phyloP scores from a whole-genome alignment of 2,888 invertebrate genomes.

The Xestia rhomboidea region DNA sequence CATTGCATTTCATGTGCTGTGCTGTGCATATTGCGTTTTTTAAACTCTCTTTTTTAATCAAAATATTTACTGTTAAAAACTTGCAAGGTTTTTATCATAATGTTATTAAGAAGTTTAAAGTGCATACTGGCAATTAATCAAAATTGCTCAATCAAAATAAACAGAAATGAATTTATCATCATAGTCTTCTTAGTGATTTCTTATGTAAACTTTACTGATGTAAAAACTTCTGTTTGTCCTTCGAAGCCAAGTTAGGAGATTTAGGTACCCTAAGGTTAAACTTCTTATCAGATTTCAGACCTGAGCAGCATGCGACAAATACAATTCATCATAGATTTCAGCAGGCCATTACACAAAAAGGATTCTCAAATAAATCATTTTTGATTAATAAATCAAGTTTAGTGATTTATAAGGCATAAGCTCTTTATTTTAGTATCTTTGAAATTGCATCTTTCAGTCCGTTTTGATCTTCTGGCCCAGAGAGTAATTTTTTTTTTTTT shows the following conservation, averaged over 20 bases:
- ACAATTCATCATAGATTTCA: slow-evolving; percentile 3
- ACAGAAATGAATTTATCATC: no score
- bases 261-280: not conserved
- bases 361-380: slow-evolving; percentile 15
- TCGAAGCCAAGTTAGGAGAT: not conserved
- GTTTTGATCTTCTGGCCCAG: no score
- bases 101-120: not conserved
- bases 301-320: not conserved
- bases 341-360: not conserved
- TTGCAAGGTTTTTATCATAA: not conserved
- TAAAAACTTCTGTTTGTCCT: not conserved
- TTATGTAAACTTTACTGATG: not conserved
- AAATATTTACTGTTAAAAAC: not conserved
- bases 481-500: no score
- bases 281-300: not conserved
- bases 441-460: no score
- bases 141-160: not conserved
- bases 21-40: no score
- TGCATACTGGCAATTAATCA: not conserved
- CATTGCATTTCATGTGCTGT: no score
- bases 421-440: no score
- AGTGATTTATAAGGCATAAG: slow-evolving; percentile 6
- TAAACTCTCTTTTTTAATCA: no score
- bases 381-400: slow-evolving; percentile 19
- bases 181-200: not conserved